Base-by-base conservation (phyloP, 2,113 vertebrate genomes). In the Oxygymnocypris stewartii region DNA sequence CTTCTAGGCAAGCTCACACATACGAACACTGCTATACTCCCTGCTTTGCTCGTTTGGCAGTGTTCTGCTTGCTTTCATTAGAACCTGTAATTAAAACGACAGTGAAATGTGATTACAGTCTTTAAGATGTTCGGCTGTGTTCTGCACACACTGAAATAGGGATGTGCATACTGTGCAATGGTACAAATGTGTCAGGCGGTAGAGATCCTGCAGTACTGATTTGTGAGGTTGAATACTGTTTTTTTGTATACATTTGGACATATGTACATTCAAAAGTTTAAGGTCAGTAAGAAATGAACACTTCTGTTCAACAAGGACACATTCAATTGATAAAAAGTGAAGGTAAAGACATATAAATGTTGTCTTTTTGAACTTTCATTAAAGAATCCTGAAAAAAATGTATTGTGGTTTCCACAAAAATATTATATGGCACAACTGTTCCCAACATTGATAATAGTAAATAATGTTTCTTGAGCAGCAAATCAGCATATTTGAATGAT, bases 31-130 rank as follows among this genome's bases (percentile, higher is more conserved):
- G 47, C 79, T 79, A 73, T 85, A 82, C 80, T 85, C 73, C 14
- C 73, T 82, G 28, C 87, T 88, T 87, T 85, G 81, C 86, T 90
- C 86, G 90, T 90, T 90, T 89, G 89, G 84, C 87, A 78, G 85
- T 85, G 86, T 88, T 88, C 91, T 90, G 82, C 44, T 84, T 84
- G 89, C 91, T 91, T 95, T 96, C 95, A 95, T 95, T 95, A 95
- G 94, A 95, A 94, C 93, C 94, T 91, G 95, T 96, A 96, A 96
- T 96, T 96, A 96, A 95, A 94, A 92, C 93, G 95, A 95, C 94
- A 93, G 94, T 94, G 95, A 91, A 94, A 94, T 94, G 93, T 93
- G 94, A 95, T 93, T 95, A 95, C 94, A 80, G 92, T 94, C 88
- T 94, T 92, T 94, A 95, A 91, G 93, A 93, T 89, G 91, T 89